These are phyloP conservation scores for Heliconius cydno DNA, from an alignment of 2,888 invertebrate species.

Conservation along the genomic window DNA sequence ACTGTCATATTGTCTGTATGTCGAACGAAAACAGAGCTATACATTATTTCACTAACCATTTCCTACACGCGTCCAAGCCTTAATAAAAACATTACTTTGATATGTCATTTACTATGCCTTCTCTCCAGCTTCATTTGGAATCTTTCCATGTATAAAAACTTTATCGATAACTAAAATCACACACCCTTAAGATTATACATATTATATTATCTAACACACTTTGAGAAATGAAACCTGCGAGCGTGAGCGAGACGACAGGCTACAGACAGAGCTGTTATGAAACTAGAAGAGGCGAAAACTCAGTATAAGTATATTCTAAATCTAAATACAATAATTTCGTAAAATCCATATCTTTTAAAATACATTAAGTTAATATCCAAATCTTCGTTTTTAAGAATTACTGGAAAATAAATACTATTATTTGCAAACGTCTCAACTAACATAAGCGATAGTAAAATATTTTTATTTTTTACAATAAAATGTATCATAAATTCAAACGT, in stretches of 20 bases:
- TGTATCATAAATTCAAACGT: conserved; percentile 84
- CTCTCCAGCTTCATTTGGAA: conserved; percentile 75
- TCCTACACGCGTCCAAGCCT: conserved; percentile 51
- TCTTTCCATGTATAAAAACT: conserved; percentile 77
- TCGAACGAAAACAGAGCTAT: conserved; percentile 67
- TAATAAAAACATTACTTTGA: conserved; percentile 77
- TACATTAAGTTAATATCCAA: conserved; percentile 64
- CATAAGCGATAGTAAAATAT: conserved; percentile 82
- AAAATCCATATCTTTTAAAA: conserved; percentile 74
- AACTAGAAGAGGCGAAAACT: conserved; percentile 63
- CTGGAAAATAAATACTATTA: conserved; percentile 80
- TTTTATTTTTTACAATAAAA: conserved; percentile 78
- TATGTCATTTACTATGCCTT: conserved; percentile 80
- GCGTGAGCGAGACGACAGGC: conserved; percentile 47
- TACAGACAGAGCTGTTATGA: conserved; percentile 56
- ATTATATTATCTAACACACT: conserved; percentile 70
- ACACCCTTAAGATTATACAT: conserved; percentile 71
- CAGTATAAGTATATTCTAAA: conserved; percentile 59
- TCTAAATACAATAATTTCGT: conserved; percentile 66
- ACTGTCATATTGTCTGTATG: conserved; percentile 76
- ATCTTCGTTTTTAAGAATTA: conserved; percentile 70
- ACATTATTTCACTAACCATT: conserved; percentile 70
- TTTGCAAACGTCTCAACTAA: conserved; percentile 81
- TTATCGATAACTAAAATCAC: conserved; percentile 76
- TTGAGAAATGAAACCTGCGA: conserved; percentile 55